Base-by-base conservation (phyloP, 2,797 vertebrate genomes). In the Adelosebastes latens region DNA sequence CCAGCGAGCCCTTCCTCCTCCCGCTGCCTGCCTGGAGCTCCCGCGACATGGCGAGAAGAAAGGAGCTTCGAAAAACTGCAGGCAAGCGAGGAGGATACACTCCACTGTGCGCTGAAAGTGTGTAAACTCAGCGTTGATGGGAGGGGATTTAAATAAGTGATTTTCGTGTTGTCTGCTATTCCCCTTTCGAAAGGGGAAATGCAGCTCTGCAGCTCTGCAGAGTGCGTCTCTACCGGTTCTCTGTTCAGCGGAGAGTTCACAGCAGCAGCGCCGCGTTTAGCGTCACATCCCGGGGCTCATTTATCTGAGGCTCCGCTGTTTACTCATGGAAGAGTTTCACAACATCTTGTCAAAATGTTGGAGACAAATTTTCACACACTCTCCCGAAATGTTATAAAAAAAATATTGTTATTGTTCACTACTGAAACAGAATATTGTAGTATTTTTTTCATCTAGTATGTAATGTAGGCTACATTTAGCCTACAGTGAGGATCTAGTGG, bases 151-250 rank as follows among this genome's bases (percentile, higher is more conserved):
- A 8, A 61, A 55, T n/a, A 9, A 8, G 39, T 14, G 76, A 1
- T 75, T 84, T 85, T 82, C 77, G n/a, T 77, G 46, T n/a, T 13
- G 66, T 76, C 93, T 94, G 93, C 93, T 94, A 79, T 94, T 94
- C 93, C 93, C 93, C 89, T 84, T 84, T 72, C 61, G 62, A 31
- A 62, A 80, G 82, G 90, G 92, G 92, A 93, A 93, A 89, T 93
- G 92, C 92, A 93, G 89, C 91, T 85, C 34, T 3, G 73, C 77
- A 12, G 82, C 76, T 0, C 46, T 0, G 39, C 39, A 16, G 22
- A 63, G 49, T 55, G 16, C 22, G 24, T 5, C 4, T 59, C 29
- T 8, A 3, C 64, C 39, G 39, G 39, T 39, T 39, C 39, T 42
- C 13, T 42, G 13, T 16, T 18, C 25, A 20, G 46, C 3, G 24